phyloP scores from a whole-genome alignment of 2,113 vertebrate species.

The Tonatia bakeri region DNA sequence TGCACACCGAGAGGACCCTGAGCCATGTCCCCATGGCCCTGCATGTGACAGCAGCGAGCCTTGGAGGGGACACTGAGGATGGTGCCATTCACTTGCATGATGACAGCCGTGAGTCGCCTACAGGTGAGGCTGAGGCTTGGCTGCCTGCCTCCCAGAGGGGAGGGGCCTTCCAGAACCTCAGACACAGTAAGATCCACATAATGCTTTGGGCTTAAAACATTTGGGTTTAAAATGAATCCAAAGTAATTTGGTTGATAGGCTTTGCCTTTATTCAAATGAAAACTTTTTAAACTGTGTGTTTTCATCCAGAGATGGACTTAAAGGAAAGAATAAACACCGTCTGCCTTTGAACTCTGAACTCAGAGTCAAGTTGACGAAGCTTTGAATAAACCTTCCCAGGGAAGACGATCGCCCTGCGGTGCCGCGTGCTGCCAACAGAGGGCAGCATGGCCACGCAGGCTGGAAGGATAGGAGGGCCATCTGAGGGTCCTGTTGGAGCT shows the following conservation, averaged over 20 bases:
- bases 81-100: neutral
- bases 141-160: neutral
- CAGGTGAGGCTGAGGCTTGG: neutral
- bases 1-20: rapidly evolving
- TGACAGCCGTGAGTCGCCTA: rapidly evolving
- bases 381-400: neutral
- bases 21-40: neutral
- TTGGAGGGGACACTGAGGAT: too few relatives aligned
- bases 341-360: neutral
- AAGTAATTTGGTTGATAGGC: neutral
- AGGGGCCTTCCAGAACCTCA: neutral
- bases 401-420: neutral
- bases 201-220: neutral
- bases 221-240: neutral
- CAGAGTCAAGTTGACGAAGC: neutral
- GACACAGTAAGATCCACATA: too few relatives aligned
- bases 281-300: neutral
- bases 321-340: neutral
- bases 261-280: neutral
- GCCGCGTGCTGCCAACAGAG: neutral
- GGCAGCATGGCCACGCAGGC: neutral
- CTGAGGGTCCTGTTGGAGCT: too few relatives aligned
- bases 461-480: too few relatives aligned
- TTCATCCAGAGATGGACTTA: neutral
- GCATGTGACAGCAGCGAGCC: neutral